Conservation (phyloP, 2,888 invertebrate genomes). For the Yponomeuta cagnagella region DNA sequence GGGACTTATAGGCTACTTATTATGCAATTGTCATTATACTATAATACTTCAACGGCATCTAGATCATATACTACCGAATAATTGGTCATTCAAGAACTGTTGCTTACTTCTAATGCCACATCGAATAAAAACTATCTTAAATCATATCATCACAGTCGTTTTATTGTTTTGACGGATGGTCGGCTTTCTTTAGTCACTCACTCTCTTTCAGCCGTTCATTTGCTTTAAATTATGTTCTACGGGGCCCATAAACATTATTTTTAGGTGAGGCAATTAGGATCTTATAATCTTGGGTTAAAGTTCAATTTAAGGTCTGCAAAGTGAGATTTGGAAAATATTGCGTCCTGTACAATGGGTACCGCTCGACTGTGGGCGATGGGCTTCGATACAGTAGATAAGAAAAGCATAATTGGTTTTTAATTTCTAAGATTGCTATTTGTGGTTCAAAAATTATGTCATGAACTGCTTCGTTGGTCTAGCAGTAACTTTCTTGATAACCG, state of each 20-base stretch:
- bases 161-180: conserved; percentile 15
- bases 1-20: no score
- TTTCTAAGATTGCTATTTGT: neutral
- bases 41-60: no score
- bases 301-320: neutral
- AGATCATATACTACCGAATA: no score
- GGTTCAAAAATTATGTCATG: neutral
- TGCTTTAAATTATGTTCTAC: conserved; percentile 8
- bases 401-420: neutral
- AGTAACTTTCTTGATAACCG: no score
- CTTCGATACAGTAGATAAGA: neutral
- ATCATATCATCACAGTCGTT: neutral
- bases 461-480: no score
- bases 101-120: neutral
- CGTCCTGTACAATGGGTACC: conserved; percentile 12
- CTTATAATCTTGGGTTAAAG: neutral
- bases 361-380: conserved; percentile 13
- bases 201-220: conserved; percentile 14
- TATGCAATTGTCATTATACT: no score
- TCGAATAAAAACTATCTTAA: neutral
- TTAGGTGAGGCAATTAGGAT: neutral
- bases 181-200: conserved; percentile 9
- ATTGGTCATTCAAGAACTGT: neutral
- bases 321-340: conserved; percentile 12
- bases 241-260: neutral